phyloP scores from a whole-genome alignment of 2,888 invertebrate species.

The Tenthredo amoena region DNA sequence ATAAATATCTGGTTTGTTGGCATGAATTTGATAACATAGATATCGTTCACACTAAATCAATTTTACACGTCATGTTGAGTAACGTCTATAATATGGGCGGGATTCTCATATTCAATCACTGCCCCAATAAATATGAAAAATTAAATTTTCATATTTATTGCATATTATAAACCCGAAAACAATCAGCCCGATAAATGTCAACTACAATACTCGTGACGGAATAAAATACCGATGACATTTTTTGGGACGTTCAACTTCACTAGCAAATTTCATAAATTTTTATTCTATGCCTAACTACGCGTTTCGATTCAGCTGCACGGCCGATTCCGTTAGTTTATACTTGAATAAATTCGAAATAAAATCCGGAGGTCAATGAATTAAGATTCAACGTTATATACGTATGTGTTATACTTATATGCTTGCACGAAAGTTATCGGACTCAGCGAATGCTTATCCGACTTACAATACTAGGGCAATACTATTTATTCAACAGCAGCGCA shows the following conservation, averaged over 20 bases:
- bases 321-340: background rate
- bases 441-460: conserved; percentile 1
- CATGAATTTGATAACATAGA: conserved; percentile 9
- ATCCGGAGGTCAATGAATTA: background rate
- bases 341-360: background rate
- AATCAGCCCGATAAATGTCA: conserved; percentile 10
- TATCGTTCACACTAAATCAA: conserved; percentile 37
- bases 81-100: background rate
- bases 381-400: background rate
- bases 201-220: conserved; percentile 18
- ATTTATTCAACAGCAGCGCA: conserved; percentile 8
- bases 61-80: background rate
- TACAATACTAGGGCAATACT: conserved; percentile 10
- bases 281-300: background rate
- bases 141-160: background rate
- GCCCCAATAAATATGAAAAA: conserved; percentile 16
- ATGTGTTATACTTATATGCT: background rate
- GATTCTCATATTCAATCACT: conserved; percentile 31
- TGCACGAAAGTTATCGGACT: conserved; percentile 2
- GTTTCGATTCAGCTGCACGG: background rate
- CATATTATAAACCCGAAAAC: background rate
- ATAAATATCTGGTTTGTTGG: conserved; percentile 21
- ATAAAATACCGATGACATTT: conserved; percentile 7
- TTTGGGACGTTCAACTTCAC: conserved; percentile 1
- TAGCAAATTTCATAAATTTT: background rate